phyloP scores from a whole-genome alignment of 2,888 invertebrate species.

The Callimorpha dominula region DNA sequence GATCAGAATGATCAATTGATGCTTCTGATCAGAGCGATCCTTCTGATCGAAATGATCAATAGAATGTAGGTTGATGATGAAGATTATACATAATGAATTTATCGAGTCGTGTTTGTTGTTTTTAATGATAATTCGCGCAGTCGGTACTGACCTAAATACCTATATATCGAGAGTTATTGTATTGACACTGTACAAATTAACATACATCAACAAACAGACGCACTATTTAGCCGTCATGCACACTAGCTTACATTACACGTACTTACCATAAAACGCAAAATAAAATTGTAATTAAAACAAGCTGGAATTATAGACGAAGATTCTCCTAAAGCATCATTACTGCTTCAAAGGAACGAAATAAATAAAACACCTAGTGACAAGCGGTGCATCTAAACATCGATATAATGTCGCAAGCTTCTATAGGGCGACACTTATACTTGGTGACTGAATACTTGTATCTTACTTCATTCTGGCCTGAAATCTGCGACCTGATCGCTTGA shows the following conservation, averaged over 20 bases:
- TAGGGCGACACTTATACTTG: constrained; percentile 74
- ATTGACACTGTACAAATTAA: constrained; percentile 56
- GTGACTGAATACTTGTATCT: constrained; percentile 87
- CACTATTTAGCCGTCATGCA: constrained; percentile 74
- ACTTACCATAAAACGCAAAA: constrained; percentile 68
- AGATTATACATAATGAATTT: not conserved
- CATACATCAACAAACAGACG: constrained; percentile 59
- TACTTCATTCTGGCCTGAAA: constrained; percentile 96
- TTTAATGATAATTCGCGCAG: not conserved
- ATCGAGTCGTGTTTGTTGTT: not conserved
- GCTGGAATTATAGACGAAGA: constrained; percentile 36
- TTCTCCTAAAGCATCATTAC: constrained; percentile 40
- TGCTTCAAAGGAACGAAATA: constrained; percentile 49
- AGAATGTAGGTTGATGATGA: constrained; percentile 1
- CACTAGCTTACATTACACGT: constrained; percentile 68
- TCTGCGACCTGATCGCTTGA: constrained; percentile 95
- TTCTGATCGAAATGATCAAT: constrained; percentile 13
- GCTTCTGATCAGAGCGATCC: constrained; percentile 21
- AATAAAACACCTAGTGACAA: constrained; percentile 83
- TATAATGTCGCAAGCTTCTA: constrained; percentile 79
- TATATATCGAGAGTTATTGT: constrained; percentile 35
- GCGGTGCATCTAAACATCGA: constrained; percentile 87
- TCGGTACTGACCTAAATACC: not conserved
- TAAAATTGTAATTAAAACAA: constrained; percentile 52
- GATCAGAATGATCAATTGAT: constrained; percentile 20